Conservation (phyloP, 64 coral and sea anemone genomes). For the Pocillopora verrucosa region DNA sequence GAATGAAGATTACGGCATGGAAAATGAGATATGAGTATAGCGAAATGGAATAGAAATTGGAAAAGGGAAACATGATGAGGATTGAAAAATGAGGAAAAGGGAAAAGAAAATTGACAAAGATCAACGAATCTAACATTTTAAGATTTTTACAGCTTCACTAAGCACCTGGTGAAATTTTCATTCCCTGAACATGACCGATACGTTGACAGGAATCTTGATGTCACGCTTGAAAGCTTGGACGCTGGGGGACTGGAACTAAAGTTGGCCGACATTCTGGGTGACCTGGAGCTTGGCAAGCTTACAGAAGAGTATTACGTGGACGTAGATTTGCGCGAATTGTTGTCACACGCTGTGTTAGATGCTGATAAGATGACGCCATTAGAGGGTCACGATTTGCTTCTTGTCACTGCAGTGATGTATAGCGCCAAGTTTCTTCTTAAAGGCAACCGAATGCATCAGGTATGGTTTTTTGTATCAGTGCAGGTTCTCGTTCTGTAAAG, state of each 20-base stretch:
- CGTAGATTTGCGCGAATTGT: slow-evolving; percentile 41
- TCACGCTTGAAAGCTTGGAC: neutral
- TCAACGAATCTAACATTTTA: too few relatives aligned
- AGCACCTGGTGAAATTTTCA: too few relatives aligned
- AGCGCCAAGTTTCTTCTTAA: slow-evolving; percentile 46
- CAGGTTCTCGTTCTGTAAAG: too few relatives aligned
- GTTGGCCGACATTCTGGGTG: slow-evolving; percentile 5
- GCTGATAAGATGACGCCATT: slow-evolving; percentile 19
- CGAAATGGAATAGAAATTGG: too few relatives aligned
- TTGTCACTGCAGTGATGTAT: slow-evolving; percentile 51
- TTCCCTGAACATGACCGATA: neutral
- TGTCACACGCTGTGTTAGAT: neutral
- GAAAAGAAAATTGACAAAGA: too few relatives aligned
- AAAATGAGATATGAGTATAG: too few relatives aligned
- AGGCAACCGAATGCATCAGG: slow-evolving; percentile 42
- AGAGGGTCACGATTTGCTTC: slow-evolving; percentile 18
- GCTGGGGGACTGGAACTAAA: slow-evolving; percentile 5
- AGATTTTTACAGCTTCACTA: too few relatives aligned
- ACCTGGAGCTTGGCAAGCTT: slow-evolving; percentile 44
- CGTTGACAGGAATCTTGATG: neutral
- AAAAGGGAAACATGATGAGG: too few relatives aligned
- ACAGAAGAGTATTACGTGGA: slow-evolving; percentile 55
- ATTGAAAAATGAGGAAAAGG: too few relatives aligned
- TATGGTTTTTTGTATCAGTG: neutral
- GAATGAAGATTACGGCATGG: too few relatives aligned